Percentiles rank a stretch among this genome's conserved stretches.
Evolutionary conservation across 2,888 invertebrate species (phyloP).

Genomic region (Drepana falcataria): DNA sequence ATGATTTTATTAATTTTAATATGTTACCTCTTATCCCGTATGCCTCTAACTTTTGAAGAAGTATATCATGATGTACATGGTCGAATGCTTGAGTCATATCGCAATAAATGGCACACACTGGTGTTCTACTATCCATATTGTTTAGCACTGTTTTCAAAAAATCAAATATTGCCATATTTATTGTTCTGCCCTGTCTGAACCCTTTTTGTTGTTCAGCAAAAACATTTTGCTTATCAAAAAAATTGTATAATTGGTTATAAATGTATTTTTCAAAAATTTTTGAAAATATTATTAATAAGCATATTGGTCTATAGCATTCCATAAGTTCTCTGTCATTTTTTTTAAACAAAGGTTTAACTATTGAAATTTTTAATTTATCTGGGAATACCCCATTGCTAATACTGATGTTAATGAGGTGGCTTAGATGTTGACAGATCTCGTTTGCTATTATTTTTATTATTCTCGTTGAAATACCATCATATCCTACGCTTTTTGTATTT

Average conservation of each 20-base stretch:
- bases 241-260: neutral
- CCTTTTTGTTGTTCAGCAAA: neutral
- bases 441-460: constrained; percentile 4
- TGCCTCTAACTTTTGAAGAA: constrained; percentile 8
- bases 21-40: constrained; percentile 10
- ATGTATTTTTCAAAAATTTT: constrained; percentile 6
- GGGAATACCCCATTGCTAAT: constrained; percentile 8
- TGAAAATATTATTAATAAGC: constrained; percentile 10
- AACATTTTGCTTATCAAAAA: neutral
- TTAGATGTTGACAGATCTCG: neutral
- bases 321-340: constrained; percentile 4
- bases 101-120: constrained; percentile 10
- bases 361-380: constrained; percentile 7
- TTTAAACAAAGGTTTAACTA: constrained; percentile 12
- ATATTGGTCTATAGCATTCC: constrained; percentile 10
- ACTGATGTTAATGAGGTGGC: constrained; percentile 8
- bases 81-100: constrained; percentile 17
- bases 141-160: constrained; percentile 2
- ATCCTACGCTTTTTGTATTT: constrained; percentile 10
- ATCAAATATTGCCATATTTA: constrained; percentile 4
- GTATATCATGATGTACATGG: too few relatives aligned
- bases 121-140: constrained; percentile 5
- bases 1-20: constrained; percentile 9
- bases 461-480: constrained; percentile 7
- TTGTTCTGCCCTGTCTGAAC: neutral